phyloP scores from a whole-genome alignment of 2,888 invertebrate genomes.

The Diaperis boleti region DNA sequence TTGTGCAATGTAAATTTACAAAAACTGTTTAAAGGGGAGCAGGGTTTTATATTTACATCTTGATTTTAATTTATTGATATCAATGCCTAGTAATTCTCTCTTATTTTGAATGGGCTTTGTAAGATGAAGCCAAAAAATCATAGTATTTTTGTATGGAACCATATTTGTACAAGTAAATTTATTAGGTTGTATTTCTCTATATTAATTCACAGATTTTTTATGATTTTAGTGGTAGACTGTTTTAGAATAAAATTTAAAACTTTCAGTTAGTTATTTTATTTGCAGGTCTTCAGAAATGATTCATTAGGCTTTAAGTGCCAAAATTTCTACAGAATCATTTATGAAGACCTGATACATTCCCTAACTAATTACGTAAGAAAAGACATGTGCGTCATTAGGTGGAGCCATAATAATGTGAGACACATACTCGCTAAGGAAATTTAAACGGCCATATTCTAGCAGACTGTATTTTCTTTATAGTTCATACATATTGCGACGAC shows the following conservation, averaged over 20 bases:
- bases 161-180: conserved; percentile 10
- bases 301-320: no score
- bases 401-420: no score
- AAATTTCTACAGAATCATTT: no score
- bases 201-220: conserved; percentile 8
- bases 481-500: no score
- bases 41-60: background rate
- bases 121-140: conserved; percentile 1
- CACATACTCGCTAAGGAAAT: no score
- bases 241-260: conserved; percentile 26
- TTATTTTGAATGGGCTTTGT: conserved; percentile 1
- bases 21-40: conserved; percentile 4
- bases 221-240: conserved; percentile 21
- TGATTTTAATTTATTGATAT: background rate
- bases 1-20: conserved; percentile 21
- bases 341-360: no score
- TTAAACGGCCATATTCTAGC: no score
- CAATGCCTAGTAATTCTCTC: background rate
- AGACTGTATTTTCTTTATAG: no score
- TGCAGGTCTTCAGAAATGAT: no score
- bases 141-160: conserved; percentile 11
- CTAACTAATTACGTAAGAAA: no score
- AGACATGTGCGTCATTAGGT: no score
- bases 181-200: background rate
- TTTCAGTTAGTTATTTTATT: background rate